Base-by-base conservation (phyloP, 2,113 vertebrate species). In the Oreochromis spilurus region DNA sequence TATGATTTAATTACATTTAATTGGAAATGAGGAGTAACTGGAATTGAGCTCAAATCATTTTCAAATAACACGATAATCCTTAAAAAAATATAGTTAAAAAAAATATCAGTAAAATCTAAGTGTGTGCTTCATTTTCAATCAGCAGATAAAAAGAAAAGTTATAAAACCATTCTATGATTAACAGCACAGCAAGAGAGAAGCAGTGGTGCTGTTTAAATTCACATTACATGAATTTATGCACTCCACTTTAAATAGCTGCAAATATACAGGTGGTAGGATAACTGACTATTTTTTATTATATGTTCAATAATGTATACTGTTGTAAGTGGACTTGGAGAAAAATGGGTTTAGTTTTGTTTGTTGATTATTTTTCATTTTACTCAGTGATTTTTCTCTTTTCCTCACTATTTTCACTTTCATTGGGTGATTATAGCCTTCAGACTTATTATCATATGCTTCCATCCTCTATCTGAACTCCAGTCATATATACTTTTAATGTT, bases 181-280 rank as follows among this genome's bases (percentile, higher is more conserved):
- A 93, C 86, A 87, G 88, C 91, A 94, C 94, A 94, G 92, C 89
- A 90, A 91, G 79, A 95, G 93, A 93, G 92, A 94, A 91, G 88
- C 40, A 78, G 80, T 55, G 36, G 88, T 40, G 87, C 86, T 83
- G 89, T 95, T 95, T 90, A 96, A 95, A 95, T 96, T 93, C 94
- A 92, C 94, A 87, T 92, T 93, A 90, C 94, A 96, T 97, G 92
- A 95, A 95, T 96, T 94, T 86, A 93, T 95, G 88, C 96, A 91
- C 93, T 92, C 83, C 93, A 94, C 95, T 96, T 95, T 96, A 91
- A 80, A 84, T 87, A 88, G 87, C 83, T 86, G 86, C 93, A 91
- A 94, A 96, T 93, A 94, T 21, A 65, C 91, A 92, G 90, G 94
- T 75, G 89, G 94, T 95, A 95, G 92, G 93, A 95, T 92, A 93